Evolutionary conservation across 2,113 vertebrate species (phyloP).

Genomic region (Empidonax traillii): DNA sequence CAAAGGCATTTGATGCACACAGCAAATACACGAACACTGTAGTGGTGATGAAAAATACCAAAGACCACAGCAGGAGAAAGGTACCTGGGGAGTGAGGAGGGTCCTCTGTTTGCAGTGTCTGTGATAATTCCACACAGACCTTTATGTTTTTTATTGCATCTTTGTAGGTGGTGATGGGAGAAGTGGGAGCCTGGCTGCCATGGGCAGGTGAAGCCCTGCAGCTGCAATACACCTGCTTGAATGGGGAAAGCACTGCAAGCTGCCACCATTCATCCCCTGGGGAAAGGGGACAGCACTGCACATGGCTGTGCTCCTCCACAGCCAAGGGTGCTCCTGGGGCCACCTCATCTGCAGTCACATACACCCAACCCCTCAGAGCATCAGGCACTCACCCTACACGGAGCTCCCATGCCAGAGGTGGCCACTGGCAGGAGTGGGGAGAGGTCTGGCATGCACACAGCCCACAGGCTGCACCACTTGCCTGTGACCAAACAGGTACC

Average conservation of each 20-base stretch:
- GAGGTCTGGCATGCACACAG: not conserved
- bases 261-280: not conserved
- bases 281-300: not conserved
- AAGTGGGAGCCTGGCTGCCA: not conserved
- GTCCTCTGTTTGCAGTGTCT: not conserved
- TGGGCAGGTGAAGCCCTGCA: not conserved
- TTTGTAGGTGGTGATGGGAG: not conserved
- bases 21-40: not conserved
- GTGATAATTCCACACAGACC: not conserved
- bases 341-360: not conserved
- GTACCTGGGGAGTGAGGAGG: not conserved
- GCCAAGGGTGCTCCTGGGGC: not conserved
- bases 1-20: not conserved
- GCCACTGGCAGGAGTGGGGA: not conserved
- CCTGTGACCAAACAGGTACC: not conserved
- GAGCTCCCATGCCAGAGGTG: fast-evolving
- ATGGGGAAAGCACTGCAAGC: not conserved
- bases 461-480: not conserved
- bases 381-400: not conserved
- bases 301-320: not conserved
- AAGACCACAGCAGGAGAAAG: not conserved
- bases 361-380: not conserved
- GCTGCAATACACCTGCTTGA: not conserved
- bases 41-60: not conserved
- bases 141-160: not conserved